phyloP scores from a whole-genome alignment of 1,140 invertebrate species.

The Drosophila lacertosa region DNA sequence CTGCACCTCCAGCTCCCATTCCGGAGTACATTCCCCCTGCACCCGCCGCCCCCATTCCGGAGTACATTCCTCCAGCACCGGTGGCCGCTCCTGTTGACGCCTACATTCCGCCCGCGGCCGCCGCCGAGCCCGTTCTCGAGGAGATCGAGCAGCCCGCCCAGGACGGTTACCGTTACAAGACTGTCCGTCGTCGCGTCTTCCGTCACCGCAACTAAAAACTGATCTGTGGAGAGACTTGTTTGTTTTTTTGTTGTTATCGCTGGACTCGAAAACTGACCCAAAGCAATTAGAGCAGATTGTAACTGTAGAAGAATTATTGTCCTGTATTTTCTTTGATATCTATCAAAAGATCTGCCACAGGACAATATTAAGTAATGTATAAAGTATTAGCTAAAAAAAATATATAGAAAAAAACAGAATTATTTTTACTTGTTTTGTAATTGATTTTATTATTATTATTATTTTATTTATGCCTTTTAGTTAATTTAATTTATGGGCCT shows the following conservation, averaged over 20 bases:
- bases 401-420: slow-evolving; percentile 3
- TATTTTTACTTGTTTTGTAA: not conserved
- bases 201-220: slow-evolving; percentile 58
- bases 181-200: slow-evolving; percentile 66
- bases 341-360: slow-evolving; percentile 31
- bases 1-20: slow-evolving; percentile 49
- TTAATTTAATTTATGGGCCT: too few species aligned
- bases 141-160: slow-evolving; percentile 62
- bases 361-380: slow-evolving; percentile 3
- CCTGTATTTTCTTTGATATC: slow-evolving; percentile 34
- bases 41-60: slow-evolving; percentile 40
- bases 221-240: slow-evolving; percentile 31
- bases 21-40: slow-evolving; percentile 58
- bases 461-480: too few species aligned
- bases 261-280: slow-evolving; percentile 27
- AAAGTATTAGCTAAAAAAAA: not conserved
- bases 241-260: slow-evolving; percentile 47
- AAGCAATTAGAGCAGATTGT: slow-evolving; percentile 15
- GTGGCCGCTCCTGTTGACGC: slow-evolving; percentile 44
- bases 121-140: slow-evolving; percentile 33
- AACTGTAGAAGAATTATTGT: slow-evolving; percentile 11
- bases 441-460: not conserved
- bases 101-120: slow-evolving; percentile 56
- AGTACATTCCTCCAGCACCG: slow-evolving; percentile 43
- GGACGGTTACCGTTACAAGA: slow-evolving; percentile 71